Base-by-base conservation (phyloP, 2,113 vertebrate species). In the Myotis yumanensis region DNA sequence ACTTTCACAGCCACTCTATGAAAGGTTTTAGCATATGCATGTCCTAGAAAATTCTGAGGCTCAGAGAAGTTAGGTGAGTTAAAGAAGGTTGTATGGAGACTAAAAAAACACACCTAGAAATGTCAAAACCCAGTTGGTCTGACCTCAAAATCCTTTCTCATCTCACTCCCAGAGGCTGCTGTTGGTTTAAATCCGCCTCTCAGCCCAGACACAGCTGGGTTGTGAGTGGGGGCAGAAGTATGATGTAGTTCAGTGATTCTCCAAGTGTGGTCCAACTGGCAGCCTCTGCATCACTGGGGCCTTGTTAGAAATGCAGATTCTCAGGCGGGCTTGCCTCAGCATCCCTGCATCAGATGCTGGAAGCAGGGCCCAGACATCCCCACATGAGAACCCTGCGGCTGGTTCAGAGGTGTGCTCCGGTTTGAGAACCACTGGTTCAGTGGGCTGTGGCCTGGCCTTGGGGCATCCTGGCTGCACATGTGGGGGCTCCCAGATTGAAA, bases 41-140 rank as follows among this genome's bases (percentile, higher is more conserved):
- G 92, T 82, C 93, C 68, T 75, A 81, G 79, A 76, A 73, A 86
- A 37, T 64, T 89, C n/a, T 62, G 43, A 89, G 73, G 43, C 72
- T 81, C 30, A 22, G 57, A 75, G 30, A 89, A 32, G 51, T 80
- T 28, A 85, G 66, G 40, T 62, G 32, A 85, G 20, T 94, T 57
- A 77, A 11, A 15, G 17, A 68, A 75, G 20, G 57, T 91, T n/a
- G 43, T 62, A 51, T 2, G 6, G 64, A 85, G 32, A 57, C 28
- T 37, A 37, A 92, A 52, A 84, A 51, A 20, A 14, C 72, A 75
- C 57, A 59, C 8, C 64, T 2, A 43, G 28, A 14, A 88, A 83
- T 72, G 68, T 68, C 40, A 84, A 84, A 68, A 51, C 87, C 5
- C 40, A 52, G 17, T 43, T 68, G 59, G 30, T 85, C n/a, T 73